Evolutionary conservation across 2,888 invertebrate species (phyloP).

Genomic region (Eristalinus aeneus): DNA sequence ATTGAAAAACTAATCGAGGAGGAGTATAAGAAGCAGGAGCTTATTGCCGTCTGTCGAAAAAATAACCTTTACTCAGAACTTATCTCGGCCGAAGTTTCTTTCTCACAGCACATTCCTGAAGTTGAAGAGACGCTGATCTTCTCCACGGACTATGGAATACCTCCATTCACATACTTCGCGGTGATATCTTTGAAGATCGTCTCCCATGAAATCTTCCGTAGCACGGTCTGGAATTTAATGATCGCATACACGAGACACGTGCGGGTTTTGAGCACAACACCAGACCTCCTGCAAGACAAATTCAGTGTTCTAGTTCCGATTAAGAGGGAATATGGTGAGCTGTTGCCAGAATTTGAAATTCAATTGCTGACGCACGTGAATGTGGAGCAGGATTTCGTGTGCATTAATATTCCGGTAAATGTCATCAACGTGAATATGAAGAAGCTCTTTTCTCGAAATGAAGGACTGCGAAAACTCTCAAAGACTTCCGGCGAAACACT

Average conservation of each 20-base stretch:
- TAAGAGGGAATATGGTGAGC: conserved; percentile 32
- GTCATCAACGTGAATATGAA: neutral
- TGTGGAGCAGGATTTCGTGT: conserved; percentile 55
- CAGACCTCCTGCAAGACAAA: conserved; percentile 72
- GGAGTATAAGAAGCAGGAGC: conserved; percentile 76
- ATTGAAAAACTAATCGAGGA: conserved; percentile 73
- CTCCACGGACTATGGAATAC: conserved; percentile 57
- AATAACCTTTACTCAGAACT: conserved; percentile 65
- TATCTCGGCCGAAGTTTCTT: conserved; percentile 72
- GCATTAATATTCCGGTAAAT: conserved; percentile 59
- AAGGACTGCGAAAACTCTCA: neutral
- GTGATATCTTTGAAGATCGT: conserved; percentile 71
- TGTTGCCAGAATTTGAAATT: conserved; percentile 73
- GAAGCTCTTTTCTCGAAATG: conserved; percentile 42
- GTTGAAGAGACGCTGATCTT: conserved; percentile 55
- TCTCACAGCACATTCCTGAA: conserved; percentile 72
- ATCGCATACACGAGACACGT: conserved; percentile 66
- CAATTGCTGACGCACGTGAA: conserved; percentile 64
- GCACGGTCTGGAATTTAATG: conserved; percentile 74
- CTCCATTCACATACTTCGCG: conserved; percentile 72
- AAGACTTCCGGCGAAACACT: neutral
- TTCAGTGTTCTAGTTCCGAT: conserved; percentile 73
- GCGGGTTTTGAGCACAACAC: conserved; percentile 73
- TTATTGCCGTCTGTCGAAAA: conserved; percentile 74
- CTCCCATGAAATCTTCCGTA: conserved; percentile 70